These are phyloP conservation scores for Dasyprocta punctata DNA, from an alignment of 2,113 vertebrate genomes.

Conservation along the genomic window DNA sequence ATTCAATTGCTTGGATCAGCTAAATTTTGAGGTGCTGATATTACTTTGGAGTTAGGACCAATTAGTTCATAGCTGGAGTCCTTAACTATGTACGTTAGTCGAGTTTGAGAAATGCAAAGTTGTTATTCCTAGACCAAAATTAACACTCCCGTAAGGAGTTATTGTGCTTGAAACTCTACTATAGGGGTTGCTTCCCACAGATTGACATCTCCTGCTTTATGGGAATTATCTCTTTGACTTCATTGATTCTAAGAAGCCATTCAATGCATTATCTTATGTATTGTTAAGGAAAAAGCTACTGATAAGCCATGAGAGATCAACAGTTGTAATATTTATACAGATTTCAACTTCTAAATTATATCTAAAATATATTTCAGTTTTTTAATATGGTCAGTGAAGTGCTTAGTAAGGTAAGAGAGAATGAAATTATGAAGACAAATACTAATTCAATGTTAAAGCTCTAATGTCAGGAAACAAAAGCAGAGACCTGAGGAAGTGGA, in stretches of 20 bases:
- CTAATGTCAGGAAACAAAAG: slow-evolving; percentile 15
- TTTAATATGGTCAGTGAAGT: slow-evolving; percentile 9
- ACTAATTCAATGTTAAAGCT: not conserved
- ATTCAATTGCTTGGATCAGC: not conserved
- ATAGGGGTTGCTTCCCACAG: not conserved
- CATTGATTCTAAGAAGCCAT: not conserved
- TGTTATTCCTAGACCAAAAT: not conserved
- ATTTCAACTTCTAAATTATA: slow-evolving; percentile 13
- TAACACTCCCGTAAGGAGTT: not conserved
- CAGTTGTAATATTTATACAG: not conserved
- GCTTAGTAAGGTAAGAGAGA: not conserved
- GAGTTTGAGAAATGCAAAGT: not conserved
- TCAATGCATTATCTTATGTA: not conserved
- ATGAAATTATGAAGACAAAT: not conserved
- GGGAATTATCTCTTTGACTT: not conserved
- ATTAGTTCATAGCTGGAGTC: not conserved
- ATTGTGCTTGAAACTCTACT: not conserved
- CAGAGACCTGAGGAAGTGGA: slow-evolving; percentile 7
- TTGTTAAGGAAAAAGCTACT: not conserved
- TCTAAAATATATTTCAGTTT: not conserved
- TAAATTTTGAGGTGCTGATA: not conserved
- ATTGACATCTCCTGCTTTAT: not conserved
- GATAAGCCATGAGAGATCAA: not conserved
- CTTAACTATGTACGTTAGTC: not conserved
- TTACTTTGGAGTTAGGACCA: not conserved